Percentiles rank a stretch among this genome's conserved stretches.
Evolutionary conservation across 2,888 invertebrate genomes (phyloP).

Genomic region (Thymelicus acteon): DNA sequence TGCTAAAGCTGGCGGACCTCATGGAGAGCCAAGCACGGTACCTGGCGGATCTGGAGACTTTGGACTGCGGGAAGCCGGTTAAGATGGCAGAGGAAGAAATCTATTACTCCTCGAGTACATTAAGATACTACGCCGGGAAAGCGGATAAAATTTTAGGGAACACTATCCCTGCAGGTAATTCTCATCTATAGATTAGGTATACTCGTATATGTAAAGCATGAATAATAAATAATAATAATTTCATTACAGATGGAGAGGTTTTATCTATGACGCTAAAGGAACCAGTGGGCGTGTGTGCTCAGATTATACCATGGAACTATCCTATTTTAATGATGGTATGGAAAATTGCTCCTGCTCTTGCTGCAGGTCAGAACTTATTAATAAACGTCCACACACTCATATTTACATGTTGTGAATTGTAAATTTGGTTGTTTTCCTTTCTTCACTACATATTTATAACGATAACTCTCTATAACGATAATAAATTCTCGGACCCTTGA

Average conservation of each 20-base stretch:
- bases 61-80: constrained; percentile 98
- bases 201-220: too few species aligned
- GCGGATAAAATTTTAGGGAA: constrained; percentile 94
- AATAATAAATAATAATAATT: not conserved
- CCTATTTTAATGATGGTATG: constrained; percentile 96
- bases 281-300: constrained; percentile 94
- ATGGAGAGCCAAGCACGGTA: constrained; percentile 90
- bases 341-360: constrained; percentile 94
- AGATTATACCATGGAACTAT: constrained; percentile 98
- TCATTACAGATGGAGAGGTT: constrained; percentile 88
- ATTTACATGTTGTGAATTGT: too few species aligned
- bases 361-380: constrained; percentile 76
- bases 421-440: too few species aligned
- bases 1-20: constrained; percentile 90
- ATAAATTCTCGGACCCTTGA: too few species aligned
- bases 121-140: constrained; percentile 96
- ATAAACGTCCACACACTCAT: not conserved
- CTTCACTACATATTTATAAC: too few species aligned
- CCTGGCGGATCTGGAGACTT: constrained; percentile 94
- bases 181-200: not conserved
- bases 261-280: constrained; percentile 94
- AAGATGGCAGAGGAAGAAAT: constrained; percentile 89
- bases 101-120: constrained; percentile 83
- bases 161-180: constrained; percentile 87
- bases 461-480: too few species aligned